Base-by-base conservation (phyloP, 2,113 vertebrate genomes). In the Calidris pugnax region DNA sequence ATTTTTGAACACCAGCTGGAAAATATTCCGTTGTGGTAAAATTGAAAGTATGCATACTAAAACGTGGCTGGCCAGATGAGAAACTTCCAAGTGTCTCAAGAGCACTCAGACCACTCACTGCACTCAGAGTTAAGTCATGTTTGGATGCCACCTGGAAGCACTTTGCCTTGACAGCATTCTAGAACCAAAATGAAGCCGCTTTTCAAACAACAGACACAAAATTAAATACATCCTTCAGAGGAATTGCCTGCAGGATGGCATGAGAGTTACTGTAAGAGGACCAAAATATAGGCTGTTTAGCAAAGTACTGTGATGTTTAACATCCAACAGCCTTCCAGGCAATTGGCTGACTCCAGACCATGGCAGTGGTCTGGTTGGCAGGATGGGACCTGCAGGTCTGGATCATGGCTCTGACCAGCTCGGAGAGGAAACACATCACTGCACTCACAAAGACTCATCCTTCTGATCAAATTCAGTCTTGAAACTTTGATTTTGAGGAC, bases 391-490 rank as follows among this genome's bases (percentile, higher is more conserved):
- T 41, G 12, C 3, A 1, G 10, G 23, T 27, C 39, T 27, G 10
- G 77, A 74, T 68, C 16, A 23, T 0, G 3, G 39, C 43, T 75
- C 39, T 27, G 43, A 64, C 12, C 39, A 83, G 43, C 35, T 35
- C 3, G 0, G 41, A 68, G 37, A 68, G 16, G 12, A 18, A 93
- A 43, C 0, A 0, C 1, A 2, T 45, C 28, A 14, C 8, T 57
- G 39, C 28, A 39, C 9, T 48, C n/a, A 21, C 43, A 55, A 68
- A 67, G 8, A 28, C 26, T 39, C 18, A 11, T 62, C 28, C 27
- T 89, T 8, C 26, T 83, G 22, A 77, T 21, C 2, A 0, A 57
- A 67, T 41, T 76, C 35, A 51, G 59, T 41, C 79, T 33, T 73
- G 35, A 76, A 92, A 83, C 28, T 76, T 85, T 45, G 7, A 39